These are phyloP conservation scores for Leptinotarsa undecemlineata DNA, from an alignment of 1,140 invertebrate genomes.

Conservation along the genomic window DNA sequence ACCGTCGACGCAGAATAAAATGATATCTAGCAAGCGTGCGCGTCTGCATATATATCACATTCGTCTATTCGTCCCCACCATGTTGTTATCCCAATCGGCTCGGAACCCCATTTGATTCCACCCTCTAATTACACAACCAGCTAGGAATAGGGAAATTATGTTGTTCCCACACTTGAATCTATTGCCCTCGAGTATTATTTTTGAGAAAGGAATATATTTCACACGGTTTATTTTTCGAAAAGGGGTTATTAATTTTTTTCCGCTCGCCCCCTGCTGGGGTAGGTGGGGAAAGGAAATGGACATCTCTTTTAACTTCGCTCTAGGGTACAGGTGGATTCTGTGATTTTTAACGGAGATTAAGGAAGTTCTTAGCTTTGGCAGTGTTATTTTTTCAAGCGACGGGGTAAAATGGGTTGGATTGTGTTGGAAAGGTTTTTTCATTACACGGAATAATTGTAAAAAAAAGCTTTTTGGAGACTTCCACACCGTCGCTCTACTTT, in stretches of 20 bases:
- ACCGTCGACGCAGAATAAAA: not conserved
- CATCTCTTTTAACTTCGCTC: not conserved
- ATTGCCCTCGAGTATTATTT: slow-evolving; percentile 25
- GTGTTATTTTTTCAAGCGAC: too few relatives aligned
- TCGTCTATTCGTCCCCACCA: slow-evolving; percentile 28
- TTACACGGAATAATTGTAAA: not conserved
- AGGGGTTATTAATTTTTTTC: slow-evolving; percentile 11
- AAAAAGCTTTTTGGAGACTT: too few relatives aligned
- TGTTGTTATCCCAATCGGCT: slow-evolving; percentile 39
- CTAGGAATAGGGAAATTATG: slow-evolving; percentile 38
- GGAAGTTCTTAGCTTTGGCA: too few relatives aligned
- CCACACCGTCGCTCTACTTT: too few relatives aligned
- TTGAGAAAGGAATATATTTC: slow-evolving; percentile 20
- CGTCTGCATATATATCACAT: slow-evolving; percentile 27
- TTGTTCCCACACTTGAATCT: slow-evolving; percentile 42
- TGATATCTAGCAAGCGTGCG: slow-evolving; percentile 20
- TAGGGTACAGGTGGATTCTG: not conserved
- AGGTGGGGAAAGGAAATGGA: not conserved
- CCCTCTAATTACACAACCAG: slow-evolving; percentile 48
- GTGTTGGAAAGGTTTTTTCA: too few relatives aligned
- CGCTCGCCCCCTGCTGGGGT: not conserved
- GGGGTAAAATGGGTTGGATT: too few relatives aligned
- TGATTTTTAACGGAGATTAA: not conserved
- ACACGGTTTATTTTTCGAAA: slow-evolving; percentile 12
- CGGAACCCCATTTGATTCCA: slow-evolving; percentile 39